Evolutionary conservation across 2,888 invertebrate species (phyloP), one percentile per base, ranked within the genome.

Genomic region (Agonopterix heracliana): DNA sequence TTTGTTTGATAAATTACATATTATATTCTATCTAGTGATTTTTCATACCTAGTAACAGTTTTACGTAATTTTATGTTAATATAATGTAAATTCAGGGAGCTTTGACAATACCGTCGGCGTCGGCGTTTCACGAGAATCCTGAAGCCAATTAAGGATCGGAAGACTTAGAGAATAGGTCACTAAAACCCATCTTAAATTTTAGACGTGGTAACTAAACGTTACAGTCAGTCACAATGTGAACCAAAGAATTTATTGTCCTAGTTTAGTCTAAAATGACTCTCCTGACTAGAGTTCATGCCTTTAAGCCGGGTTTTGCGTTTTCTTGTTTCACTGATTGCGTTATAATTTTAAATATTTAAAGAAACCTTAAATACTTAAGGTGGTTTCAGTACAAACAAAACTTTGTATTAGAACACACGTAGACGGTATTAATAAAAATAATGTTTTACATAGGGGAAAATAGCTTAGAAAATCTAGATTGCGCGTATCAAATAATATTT

Each of bases 241-340:
- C 78, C 70, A 74, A 73, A 77, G 68, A 71, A 64, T 70, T 78
- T 88, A 88, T 88, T 88, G 88, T 88, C 87, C 78, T 81, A 85
- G 79, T 83, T 80, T 69, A 86, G 84, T 85, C 86, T 84, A 84
- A 77, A 75, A 71, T 81, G 74, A 73, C 26, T 26, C 26, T 26
- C 26, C 26, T 26, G 26, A 26, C 26, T 26, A 26, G 26, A 26
- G 26, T 26, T 26, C 26, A 26, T 26, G 7, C 26, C 26, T 26
- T 26, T 26, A 26, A 5, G 26, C 26, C 26, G 26, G 5, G 26
- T 26, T 26, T 26, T 50, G 46, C 44, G 34, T 44, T 14, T 10
- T 38, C 38, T 42, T 10, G 8, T 47, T 11, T 42, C 42, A 9
- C 11, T 26, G 26, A 26, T 26, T 26, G 26, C 26, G 26, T 26